Conservation (phyloP, 1,140 invertebrate genomes). For the Drosophila novamexicana region DNA sequence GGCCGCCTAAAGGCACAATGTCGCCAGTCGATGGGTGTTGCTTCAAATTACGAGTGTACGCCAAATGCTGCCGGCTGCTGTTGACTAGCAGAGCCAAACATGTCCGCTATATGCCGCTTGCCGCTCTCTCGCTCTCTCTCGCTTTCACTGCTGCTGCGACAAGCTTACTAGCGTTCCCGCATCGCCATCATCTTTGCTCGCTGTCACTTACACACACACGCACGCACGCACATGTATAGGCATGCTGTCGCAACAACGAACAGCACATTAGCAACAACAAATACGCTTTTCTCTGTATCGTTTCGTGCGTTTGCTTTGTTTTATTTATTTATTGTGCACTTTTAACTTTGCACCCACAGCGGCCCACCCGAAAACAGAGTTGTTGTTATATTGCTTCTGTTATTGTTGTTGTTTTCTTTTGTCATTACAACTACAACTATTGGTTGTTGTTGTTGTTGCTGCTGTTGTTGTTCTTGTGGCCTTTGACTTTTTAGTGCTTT, state of each 20-base stretch:
- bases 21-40: constrained; percentile 50
- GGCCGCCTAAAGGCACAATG: constrained; percentile 39
- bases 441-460: constrained; percentile 22
- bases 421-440: constrained; percentile 68
- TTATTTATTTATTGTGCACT: constrained; percentile 77
- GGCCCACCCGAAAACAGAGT: background rate
- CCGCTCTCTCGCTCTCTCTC: background rate
- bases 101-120: background rate
- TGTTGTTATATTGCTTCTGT: constrained; percentile 18
- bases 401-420: constrained; percentile 31
- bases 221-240: background rate
- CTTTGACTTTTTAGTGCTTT: constrained; percentile 77
- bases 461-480: constrained; percentile 49
- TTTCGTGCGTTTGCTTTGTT: constrained; percentile 74
- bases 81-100: constrained; percentile 15
- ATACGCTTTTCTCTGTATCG: constrained; percentile 45
- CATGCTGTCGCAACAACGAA: background rate
- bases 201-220: constrained; percentile 14
- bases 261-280: constrained; percentile 41
- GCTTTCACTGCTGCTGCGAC: background rate
- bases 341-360: constrained; percentile 35
- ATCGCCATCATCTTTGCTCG: constrained; percentile 15
- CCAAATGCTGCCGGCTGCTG: constrained; percentile 31
- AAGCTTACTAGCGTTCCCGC: constrained; percentile 11
- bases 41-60: constrained; percentile 58